phyloP scores from a whole-genome alignment of 2,888 invertebrate genomes.

The Neoascia interrupta region DNA sequence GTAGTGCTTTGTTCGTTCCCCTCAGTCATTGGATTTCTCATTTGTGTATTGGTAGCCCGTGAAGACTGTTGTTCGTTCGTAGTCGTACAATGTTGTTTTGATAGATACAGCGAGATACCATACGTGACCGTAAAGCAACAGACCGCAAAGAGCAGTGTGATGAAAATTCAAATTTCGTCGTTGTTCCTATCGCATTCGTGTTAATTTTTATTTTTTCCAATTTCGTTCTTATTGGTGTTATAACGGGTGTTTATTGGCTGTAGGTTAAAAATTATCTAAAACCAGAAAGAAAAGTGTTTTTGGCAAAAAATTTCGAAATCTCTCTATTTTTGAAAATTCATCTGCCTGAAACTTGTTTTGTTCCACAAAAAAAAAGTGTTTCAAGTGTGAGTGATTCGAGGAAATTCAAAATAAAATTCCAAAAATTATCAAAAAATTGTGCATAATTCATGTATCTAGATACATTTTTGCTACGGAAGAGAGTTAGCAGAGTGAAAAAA shows the following conservation, averaged over 20 bases:
- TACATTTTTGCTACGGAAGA: constrained; percentile 47
- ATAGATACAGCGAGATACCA: constrained; percentile 59
- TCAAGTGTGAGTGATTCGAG: constrained; percentile 7
- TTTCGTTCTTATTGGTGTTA: constrained; percentile 27
- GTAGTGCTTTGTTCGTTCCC: constrained; percentile 63
- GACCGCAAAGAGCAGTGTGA: constrained; percentile 56
- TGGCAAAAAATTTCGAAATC: constrained; percentile 11
- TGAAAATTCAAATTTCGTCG: constrained; percentile 47
- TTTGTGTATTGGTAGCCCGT: constrained; percentile 64
- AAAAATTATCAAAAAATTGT: constrained; percentile 60
- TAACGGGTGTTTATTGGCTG: background rate
- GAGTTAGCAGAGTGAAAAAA: constrained; percentile 47
- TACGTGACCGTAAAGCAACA: constrained; percentile 68
- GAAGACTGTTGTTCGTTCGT: constrained; percentile 61
- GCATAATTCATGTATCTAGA: constrained; percentile 65
- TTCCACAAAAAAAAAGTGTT: constrained; percentile 8
- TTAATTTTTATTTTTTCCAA: constrained; percentile 13
- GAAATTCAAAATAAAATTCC: too few species aligned
- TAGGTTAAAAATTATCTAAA: constrained; percentile 17
- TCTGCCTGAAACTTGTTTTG: background rate
- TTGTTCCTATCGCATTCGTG: constrained; percentile 37
- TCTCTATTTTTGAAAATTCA: background rate
- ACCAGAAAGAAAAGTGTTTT: constrained; percentile 8
- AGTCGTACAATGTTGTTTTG: constrained; percentile 58
- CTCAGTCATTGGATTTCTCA: constrained; percentile 60